Evolutionary conservation across 1,140 invertebrate species (phyloP), one percentile per base, ranked within the genome.

Genomic region (Eumeta japonica): DNA sequence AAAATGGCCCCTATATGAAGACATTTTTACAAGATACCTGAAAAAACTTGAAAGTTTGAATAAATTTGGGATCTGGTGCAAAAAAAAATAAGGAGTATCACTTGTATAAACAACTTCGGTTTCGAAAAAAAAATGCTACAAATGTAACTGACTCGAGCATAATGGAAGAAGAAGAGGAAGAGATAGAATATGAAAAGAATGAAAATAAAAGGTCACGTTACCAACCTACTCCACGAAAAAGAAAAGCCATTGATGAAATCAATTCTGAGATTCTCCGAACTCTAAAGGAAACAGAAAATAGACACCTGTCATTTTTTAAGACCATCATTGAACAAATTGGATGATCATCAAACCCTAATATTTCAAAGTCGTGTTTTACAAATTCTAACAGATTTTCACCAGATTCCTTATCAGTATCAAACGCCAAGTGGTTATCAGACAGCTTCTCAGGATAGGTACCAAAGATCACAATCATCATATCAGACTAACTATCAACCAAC

Each of bases 231-330:
- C 28, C 30, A 16, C 46, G 41, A 16, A 48, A 48, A 34, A 43
- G 41, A 20, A 16, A 31, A 38, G 20, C 36, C 18, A 35, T 43
- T 34, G 41, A 48, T 41, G 41, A 48, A 17, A 43, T 48, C 41
- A 41, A 45, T 32, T 36, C 14, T 28, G 28, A 44, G 31, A 18
- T 14, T 27, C 27, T 48, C 18, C 18, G 24, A 35, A 16, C 24
- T 35, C 33, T 35, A 16, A 35, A 35, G 33, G 33, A 35, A 19
- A 16, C 33, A 19, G 33, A 35, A 35, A 35, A 35, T 35, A 16
- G 33, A 16, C 33, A 35, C 16, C 18, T 35, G 33, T 35, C 33
- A 16, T 35, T 35, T 35, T 35, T 35, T 19, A 35, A 19, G 24
- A 19, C 33, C 33, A 35, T 35, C 33, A 19, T 19, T 35, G 18